Evolutionary conservation across 2,797 vertebrate genomes (phyloP).

Genomic region (Oophaga sylvatica): DNA sequence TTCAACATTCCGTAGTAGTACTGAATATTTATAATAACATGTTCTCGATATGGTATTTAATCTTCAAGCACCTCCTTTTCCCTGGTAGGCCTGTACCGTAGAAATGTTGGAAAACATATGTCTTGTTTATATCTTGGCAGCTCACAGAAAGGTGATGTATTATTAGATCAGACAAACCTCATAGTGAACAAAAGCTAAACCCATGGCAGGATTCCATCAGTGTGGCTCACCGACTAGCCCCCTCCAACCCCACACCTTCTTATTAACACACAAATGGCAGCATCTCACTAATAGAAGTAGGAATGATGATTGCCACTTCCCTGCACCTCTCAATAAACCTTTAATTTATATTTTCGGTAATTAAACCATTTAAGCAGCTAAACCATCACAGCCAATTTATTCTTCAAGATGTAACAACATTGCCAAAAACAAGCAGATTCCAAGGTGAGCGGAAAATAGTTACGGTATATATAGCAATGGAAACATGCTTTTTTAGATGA

Average conservation of each 20-base stretch:
- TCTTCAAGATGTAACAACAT: slow-evolving; percentile 20
- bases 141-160: slow-evolving; percentile 67
- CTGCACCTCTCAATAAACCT: slow-evolving; percentile 12
- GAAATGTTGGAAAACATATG: slow-evolving; percentile 68
- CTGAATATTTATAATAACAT: background rate
- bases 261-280: background rate
- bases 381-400: slow-evolving; percentile 26
- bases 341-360: slow-evolving; percentile 51
- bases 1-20: background rate
- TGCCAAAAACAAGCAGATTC: background rate
- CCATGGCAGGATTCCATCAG: slow-evolving; percentile 14
- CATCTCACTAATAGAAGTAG: slow-evolving; percentile 31
- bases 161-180: slow-evolving; percentile 64
- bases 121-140: slow-evolving; percentile 70
- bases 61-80: slow-evolving; percentile 28
- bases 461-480: background rate
- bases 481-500: slow-evolving; percentile 1
- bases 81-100: slow-evolving; percentile 64
- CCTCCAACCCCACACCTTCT: background rate
- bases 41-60: background rate
- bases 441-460: background rate
- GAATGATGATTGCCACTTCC: slow-evolving; percentile 27
- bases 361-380: slow-evolving; percentile 34
- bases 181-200: slow-evolving; percentile 8
- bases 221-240: background rate